These are phyloP conservation scores for Agrenia bidenticulata DNA, from an alignment of 2,888 invertebrate species.

Conservation along the genomic window DNA sequence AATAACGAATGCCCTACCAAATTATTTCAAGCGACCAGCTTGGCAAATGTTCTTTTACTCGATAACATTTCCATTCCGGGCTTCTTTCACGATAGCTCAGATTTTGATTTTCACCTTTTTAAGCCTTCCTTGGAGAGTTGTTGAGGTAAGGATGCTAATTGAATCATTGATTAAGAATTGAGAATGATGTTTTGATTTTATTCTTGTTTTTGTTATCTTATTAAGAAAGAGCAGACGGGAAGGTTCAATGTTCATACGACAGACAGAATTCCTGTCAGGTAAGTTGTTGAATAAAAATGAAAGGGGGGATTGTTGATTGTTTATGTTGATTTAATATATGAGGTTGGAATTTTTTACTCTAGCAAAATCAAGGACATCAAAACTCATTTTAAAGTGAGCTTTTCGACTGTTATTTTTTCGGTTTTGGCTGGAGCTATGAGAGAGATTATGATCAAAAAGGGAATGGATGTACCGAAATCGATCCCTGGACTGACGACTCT, in stretches of 20 bases:
- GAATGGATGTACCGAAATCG: not conserved
- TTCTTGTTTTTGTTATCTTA: no score
- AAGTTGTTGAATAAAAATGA: no score
- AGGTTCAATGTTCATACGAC: no score
- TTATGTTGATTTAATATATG: not conserved
- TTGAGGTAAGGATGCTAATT: not conserved
- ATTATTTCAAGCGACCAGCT: not conserved
- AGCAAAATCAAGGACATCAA: slow-evolving; percentile 2
- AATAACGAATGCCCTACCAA: no score
- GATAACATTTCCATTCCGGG: not conserved
- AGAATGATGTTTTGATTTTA: no score
- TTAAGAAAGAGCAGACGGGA: no score
- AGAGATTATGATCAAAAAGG: not conserved
- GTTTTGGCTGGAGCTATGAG: slow-evolving; percentile 3
- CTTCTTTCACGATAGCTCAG: not conserved
- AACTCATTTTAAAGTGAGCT: not conserved
- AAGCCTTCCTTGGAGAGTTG: not conserved
- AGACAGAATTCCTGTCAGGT: no score
- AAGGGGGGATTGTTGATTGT: no score
- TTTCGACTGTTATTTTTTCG: not conserved
- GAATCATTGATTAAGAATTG: no score
- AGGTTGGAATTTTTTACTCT: not conserved
- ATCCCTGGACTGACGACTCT: not conserved
- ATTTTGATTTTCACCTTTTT: not conserved
- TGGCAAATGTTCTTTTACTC: not conserved